Percentiles rank a stretch among this genome's conserved stretches.
Conservation (phyloP, 2,888 invertebrate genomes). For the Brachynemurus nebulosus region DNA sequence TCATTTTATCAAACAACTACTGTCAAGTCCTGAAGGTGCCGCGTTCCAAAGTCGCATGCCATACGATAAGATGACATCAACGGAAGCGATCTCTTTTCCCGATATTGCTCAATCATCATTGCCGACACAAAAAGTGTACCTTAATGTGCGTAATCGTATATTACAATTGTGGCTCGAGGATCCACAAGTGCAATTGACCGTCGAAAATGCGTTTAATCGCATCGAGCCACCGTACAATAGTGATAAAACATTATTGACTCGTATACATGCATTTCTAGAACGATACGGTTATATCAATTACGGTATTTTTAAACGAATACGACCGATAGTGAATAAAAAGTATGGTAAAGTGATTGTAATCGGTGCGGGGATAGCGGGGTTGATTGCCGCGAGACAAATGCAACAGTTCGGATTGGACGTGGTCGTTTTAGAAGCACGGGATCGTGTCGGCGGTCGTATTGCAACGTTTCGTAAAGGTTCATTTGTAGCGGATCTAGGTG, state of each 20-base stretch:
- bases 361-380: slow-evolving; percentile 78
- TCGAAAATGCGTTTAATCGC: slow-evolving; percentile 65
- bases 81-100: slow-evolving; percentile 86
- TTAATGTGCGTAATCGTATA: slow-evolving; percentile 81
- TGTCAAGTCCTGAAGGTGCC: slow-evolving; percentile 62
- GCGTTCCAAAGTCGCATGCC: slow-evolving; percentile 90
- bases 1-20: slow-evolving; percentile 34
- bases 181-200: slow-evolving; percentile 79
- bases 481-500: slow-evolving; percentile 57
- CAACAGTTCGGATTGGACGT: slow-evolving; percentile 95
- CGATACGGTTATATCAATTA: slow-evolving; percentile 96
- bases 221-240: slow-evolving; percentile 89
- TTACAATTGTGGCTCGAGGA: slow-evolving; percentile 93
- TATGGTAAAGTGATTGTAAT: slow-evolving; percentile 52
- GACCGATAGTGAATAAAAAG: slow-evolving; percentile 51
- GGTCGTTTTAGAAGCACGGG: slow-evolving; percentile 72
- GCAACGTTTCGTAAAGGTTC: slow-evolving; percentile 88
- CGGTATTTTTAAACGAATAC: slow-evolving; percentile 82
- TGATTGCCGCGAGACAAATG: slow-evolving; percentile 88
- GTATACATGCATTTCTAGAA: slow-evolving; percentile 84
- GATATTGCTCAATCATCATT: slow-evolving; percentile 77
- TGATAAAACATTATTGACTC: slow-evolving; percentile 67
- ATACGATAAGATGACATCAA: slow-evolving; percentile 85
- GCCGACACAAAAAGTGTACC: slow-evolving; percentile 72
- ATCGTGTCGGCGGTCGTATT: slow-evolving; percentile 92